These are phyloP conservation scores for Phragmatobia fuliginosa DNA, from an alignment of 2,888 invertebrate genomes.

Conservation along the genomic window DNA sequence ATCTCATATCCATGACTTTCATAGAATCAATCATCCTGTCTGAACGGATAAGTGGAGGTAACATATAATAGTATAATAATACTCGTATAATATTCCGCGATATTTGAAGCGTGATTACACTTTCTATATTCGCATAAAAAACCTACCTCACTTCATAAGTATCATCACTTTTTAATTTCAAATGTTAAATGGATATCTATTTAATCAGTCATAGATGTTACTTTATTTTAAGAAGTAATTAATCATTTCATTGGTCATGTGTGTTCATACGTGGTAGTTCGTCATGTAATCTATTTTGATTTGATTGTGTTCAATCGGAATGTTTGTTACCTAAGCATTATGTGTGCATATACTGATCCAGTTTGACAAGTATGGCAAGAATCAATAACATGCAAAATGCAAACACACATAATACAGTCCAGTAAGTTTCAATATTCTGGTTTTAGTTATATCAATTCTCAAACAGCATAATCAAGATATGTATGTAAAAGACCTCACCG, in stretches of 20 bases:
- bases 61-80: slow-evolving; percentile 30
- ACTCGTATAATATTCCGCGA: slow-evolving; percentile 25
- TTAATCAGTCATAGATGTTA: slow-evolving; percentile 19
- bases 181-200: slow-evolving; percentile 10
- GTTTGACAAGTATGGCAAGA: neutral
- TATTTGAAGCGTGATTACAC: slow-evolving; percentile 38
- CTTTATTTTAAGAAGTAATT: slow-evolving; percentile 6
- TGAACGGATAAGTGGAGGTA: slow-evolving; percentile 34
- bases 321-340: neutral
- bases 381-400: neutral
- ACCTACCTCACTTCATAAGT: slow-evolving; percentile 8
- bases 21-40: slow-evolving; percentile 44
- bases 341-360: neutral
- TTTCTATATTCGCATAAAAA: slow-evolving; percentile 46
- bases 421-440: neutral
- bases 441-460: neutral
- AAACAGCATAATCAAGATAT: no score
- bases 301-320: neutral
- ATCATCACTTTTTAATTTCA: slow-evolving; percentile 19
- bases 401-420: neutral
- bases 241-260: neutral
- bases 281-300: neutral
- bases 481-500: no score
- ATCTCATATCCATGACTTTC: slow-evolving; percentile 29
- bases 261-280: neutral